Base-by-base conservation (phyloP, 1,140 invertebrate genomes). In the Drosophila setifemur region DNA sequence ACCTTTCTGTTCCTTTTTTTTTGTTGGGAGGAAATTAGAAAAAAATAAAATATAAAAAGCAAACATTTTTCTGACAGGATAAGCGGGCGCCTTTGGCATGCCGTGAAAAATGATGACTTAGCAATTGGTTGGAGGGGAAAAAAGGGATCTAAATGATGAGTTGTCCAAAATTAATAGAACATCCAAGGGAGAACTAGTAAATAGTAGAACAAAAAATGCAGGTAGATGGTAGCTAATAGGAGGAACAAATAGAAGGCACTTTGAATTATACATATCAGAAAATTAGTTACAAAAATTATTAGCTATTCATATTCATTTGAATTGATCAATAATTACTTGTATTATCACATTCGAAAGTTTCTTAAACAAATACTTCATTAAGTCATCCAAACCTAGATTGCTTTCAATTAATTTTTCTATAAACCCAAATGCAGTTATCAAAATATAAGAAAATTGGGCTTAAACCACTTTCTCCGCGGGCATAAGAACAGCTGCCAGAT, bases 71-170 rank as follows among this genome's bases (percentile, higher is more conserved):
- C n/a, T 57, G 71, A 85, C 81, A 66, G 81, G 72, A 81, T 81
- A 85, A 85, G 81, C 81, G 81, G 81, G 81, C 45, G 43, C 44
- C 33, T 40, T 58, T 68, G 54, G 53, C 66, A 55, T 40, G 21
- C 21, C 25, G 45, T 76, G 82, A 85, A 75, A 79, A 85, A 85
- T 81, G 82, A 86, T 73, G 47, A 58, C 33, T 77, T 21, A 49
- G 29, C 31, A 54, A 70, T 61, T 47, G 40, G 42, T 45, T 40
- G 11, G n/a, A 18, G 14, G 31, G 12, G 9, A 18, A 45, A n/a
- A 12, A 1, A 40, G 16, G 28, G 14, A 52, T 33, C n/a, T 44
- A 35, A 19, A 78, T 58, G 48, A 78, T 54, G 52, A 72, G 42
- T 72, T 58, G 55, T 31, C 33, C 55, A 23, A 44, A 40, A 67